Evolutionary conservation across 2,888 invertebrate genomes (phyloP).

Genomic region (Drosophila mayaguana): DNA sequence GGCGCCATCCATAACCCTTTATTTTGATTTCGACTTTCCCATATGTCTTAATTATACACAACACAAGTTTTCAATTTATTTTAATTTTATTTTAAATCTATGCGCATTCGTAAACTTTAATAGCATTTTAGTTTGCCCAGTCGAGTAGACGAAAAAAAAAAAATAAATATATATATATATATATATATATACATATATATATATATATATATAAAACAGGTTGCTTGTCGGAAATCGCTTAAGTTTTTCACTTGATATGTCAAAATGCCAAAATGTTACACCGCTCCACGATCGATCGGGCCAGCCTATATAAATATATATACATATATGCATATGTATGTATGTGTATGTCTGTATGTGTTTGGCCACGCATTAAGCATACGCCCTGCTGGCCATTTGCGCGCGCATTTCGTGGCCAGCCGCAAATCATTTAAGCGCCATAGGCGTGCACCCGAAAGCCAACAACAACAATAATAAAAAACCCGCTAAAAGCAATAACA

Average conservation of each 20-base stretch:
- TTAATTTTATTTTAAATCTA: constrained; percentile 57
- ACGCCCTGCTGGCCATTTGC: constrained; percentile 71
- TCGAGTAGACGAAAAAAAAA: constrained; percentile 8
- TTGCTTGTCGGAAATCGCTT: constrained; percentile 71
- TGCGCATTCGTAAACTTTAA: constrained; percentile 56
- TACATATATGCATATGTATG: background rate
- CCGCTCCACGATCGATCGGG: constrained; percentile 33
- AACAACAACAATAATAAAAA: constrained; percentile 5
- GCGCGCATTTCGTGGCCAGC: constrained; percentile 53
- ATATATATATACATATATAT: too few species aligned
- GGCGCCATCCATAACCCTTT: constrained; percentile 13
- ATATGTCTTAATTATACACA: constrained; percentile 22
- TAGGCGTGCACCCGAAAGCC: constrained; percentile 49
- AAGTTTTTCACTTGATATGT: constrained; percentile 76
- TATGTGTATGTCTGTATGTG: constrained; percentile 4
- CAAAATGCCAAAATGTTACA: constrained; percentile 67
- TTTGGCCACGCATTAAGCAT: constrained; percentile 58
- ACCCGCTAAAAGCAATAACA: constrained; percentile 28
- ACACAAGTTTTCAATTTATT: constrained; percentile 58
- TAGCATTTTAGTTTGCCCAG: constrained; percentile 21
- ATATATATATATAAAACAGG: constrained; percentile 51
- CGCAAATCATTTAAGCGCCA: constrained; percentile 76
- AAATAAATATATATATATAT: background rate
- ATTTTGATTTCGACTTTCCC: constrained; percentile 25
- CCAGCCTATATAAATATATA: constrained; percentile 24